phyloP scores from a whole-genome alignment of 1,140 invertebrate species.

The Plectus sambesii region DNA sequence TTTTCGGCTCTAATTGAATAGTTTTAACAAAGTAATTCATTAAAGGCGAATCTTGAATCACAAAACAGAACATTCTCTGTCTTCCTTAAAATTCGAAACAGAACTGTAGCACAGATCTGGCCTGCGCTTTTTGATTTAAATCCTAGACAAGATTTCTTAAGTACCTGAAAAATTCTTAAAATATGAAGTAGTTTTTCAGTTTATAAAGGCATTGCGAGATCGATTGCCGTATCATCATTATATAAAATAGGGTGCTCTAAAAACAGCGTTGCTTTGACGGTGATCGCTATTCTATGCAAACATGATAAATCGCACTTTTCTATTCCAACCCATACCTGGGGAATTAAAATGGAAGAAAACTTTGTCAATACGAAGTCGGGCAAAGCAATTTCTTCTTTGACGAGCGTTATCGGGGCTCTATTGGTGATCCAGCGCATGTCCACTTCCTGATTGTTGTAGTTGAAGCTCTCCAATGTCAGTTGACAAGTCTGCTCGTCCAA shows the following conservation, averaged over 20 bases:
- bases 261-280: not conserved
- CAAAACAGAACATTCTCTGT: no score
- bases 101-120: no score
- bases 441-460: constrained; percentile 38
- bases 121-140: no score
- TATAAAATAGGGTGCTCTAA: constrained; percentile 34
- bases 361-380: constrained; percentile 34
- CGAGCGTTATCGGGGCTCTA: constrained; percentile 18
- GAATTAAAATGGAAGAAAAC: constrained; percentile 30
- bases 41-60: no score
- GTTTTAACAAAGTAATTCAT: no score
- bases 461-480: constrained; percentile 34
- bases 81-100: no score
- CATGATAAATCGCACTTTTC: no score
- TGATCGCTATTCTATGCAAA: constrained; percentile 1
- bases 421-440: constrained; percentile 33
- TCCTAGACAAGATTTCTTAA: not conserved
- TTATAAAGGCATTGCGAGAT: constrained; percentile 35
- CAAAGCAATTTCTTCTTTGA: constrained; percentile 29
- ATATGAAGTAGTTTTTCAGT: no score
- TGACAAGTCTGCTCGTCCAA: constrained; percentile 29
- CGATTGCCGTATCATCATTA: constrained; percentile 36
- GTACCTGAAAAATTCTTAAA: constrained; percentile 34
- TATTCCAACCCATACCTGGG: constrained; percentile 19
- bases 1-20: no score